Evolutionary conservation across 2,113 vertebrate species (phyloP), one percentile per base, ranked within the genome.

Genomic region (Amblyopsis rosae): DNA sequence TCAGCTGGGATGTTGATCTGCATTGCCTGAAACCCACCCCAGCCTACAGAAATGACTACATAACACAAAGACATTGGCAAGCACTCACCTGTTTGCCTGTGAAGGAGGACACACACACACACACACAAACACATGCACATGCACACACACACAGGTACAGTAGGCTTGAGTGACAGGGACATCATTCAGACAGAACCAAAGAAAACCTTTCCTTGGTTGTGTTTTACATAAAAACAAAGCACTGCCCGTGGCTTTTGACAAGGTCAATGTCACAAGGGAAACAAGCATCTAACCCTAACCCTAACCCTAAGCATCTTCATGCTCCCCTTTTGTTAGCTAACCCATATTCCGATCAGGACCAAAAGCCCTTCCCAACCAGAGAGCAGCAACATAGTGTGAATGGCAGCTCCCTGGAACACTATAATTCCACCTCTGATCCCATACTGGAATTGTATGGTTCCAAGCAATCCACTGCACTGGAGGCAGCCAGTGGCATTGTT

Each of bases 161-260:
- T 54, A 51, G 77, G 3, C 62, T 47, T 89, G 89, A 92, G 73
- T 87, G 90, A 86, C 90, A 83, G 80, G 60, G 56, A 80, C 83
- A 85, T 81, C 66, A 56, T 75, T 86, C 50, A 59, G 4, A 19
- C 70, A 41, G 55, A 79, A 83, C 64, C 67, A 57, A 47, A 64
- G 70, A 84, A 88, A 79, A 79, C 32, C 35, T 8, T 41, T 63
- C 77, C 81, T 83, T 62, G n/a, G 77, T 8, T 63, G 59, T 60
- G 69, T 63, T 72, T 67, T 70, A 85, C 75, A 88, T 89, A 71
- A 90, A 86, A 82, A 82, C 73, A 55, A 80, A 82, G 69, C 63
- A 67, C 79, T 84, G 70, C 3, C 46, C 60, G 51, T 9, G 56
- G 5, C 54, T 59, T 79, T 66, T 73, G 74, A 73, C 59, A 75